These are phyloP conservation scores for Thumatha senex DNA, from an alignment of 2,888 invertebrate genomes.

Conservation along the genomic window DNA sequence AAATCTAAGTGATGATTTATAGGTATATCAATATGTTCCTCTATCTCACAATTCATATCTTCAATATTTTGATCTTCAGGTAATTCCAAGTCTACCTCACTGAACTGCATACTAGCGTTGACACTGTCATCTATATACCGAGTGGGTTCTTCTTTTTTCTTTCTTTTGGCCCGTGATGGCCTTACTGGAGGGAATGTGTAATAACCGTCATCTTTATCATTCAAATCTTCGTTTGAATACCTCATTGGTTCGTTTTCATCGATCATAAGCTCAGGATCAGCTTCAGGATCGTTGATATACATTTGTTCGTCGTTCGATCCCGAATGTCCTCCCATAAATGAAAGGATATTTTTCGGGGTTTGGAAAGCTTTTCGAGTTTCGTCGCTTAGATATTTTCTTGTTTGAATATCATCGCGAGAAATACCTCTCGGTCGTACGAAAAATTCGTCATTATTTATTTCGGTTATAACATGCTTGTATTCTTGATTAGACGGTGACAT, in stretches of 20 bases:
- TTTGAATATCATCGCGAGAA: constrained; percentile 91
- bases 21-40: constrained; percentile 43
- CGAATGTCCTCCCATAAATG: constrained; percentile 81
- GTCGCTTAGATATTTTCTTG: constrained; percentile 89
- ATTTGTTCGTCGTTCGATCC: constrained; percentile 58
- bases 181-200: constrained; percentile 82
- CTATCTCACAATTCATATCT: constrained; percentile 44
- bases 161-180: constrained; percentile 82
- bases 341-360: constrained; percentile 86
- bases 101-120: constrained; percentile 72
- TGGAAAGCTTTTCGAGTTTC: constrained; percentile 92
- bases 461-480: constrained; percentile 87
- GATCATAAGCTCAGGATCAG: constrained; percentile 64
- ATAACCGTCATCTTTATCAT: constrained; percentile 79
- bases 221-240: constrained; percentile 72
- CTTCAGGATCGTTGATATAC: constrained; percentile 67
- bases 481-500: constrained; percentile 72
- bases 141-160: constrained; percentile 70
- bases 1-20: constrained; percentile 65
- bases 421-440: constrained; percentile 92
- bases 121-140: constrained; percentile 73
- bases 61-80: constrained; percentile 78
- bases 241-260: constrained; percentile 62
- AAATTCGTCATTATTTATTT: constrained; percentile 94
- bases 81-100: constrained; percentile 68